A percentile compares a stretch with the other conserved stretches of the same genome.
phyloP scores from a whole-genome alignment of 2,113 vertebrate species.

The Peromyscus californicus region DNA sequence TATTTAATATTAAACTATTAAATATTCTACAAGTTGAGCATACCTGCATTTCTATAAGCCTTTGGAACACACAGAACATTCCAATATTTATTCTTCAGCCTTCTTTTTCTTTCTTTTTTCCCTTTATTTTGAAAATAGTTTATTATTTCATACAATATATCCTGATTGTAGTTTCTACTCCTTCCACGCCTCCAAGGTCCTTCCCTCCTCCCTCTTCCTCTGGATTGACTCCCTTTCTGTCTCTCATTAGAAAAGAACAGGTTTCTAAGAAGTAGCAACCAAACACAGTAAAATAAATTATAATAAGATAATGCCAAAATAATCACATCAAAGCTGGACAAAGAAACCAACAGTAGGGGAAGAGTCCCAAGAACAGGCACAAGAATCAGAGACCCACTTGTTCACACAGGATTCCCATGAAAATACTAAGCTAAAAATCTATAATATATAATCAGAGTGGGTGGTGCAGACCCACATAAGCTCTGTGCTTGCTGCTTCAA shows the following conservation, averaged over 20 bases:
- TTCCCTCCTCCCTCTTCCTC: background rate
- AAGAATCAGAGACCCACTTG: background rate
- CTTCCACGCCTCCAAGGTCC: background rate
- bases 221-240: background rate
- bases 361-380: background rate
- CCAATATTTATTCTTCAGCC: background rate
- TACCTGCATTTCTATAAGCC: background rate
- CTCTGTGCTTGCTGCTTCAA: background rate
- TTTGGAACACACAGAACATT: background rate
- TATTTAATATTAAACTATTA: no score
- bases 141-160: background rate
- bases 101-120: background rate
- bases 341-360: background rate
- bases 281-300: background rate
- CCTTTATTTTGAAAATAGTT: background rate
- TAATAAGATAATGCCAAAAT: background rate
- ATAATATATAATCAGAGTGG: background rate
- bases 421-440: background rate
- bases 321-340: background rate
- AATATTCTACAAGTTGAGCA: background rate
- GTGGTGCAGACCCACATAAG: background rate
- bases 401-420: background rate
- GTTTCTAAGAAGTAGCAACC: background rate
- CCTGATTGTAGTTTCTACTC: background rate
- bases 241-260: background rate